Base-by-base conservation (phyloP, 1,140 invertebrate genomes). In the Diuraphis noxia region DNA sequence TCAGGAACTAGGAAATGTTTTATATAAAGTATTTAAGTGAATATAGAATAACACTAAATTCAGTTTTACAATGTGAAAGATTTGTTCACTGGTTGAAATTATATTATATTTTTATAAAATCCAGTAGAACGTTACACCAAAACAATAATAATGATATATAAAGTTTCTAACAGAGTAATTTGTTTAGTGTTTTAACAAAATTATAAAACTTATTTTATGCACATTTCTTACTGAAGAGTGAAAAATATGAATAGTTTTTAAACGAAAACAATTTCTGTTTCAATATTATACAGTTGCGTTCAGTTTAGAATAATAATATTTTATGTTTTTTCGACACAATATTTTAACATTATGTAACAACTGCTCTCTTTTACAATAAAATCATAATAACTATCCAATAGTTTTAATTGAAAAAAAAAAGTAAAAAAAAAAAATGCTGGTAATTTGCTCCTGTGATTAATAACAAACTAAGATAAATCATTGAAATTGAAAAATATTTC, bases 201-300 rank as follows among this genome's bases (percentile, higher is more conserved):
- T 84, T 86, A 86, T 40, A 86, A 49, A 86, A 86, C 34, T 86
- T 86, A 49, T 46, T 85, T 85, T 85, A 86, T 10, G 41, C 21
- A 34, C 9, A 34, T 36, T 86, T 85, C 3, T 30, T 13, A n/a
- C 9, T 6, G 23, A 19, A 84, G 13, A 19, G 40, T n/a, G 5
- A 8, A 43, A 43, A 43, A 43, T 43, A 84, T 13, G 82, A 41
- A 84, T 84, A 63, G 56, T 84, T 43, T 23, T 40, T 84, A 43
- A 43, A 84, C 30, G 40, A 84, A 84, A 43, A 25, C 41, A 43
- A 84, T 84, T 84, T 43, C 10, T 43, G 25, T 43, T 84, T n/a
- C 30, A n/a, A 84, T 30, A n/a, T 63, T 63, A n/a, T 43, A 43
- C 41, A 43, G 10, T 34, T 8, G 40, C 25, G 17, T 84, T n/a